Base-by-base conservation (phyloP, 2,888 invertebrate genomes). In the Lottia gigantea region DNA sequence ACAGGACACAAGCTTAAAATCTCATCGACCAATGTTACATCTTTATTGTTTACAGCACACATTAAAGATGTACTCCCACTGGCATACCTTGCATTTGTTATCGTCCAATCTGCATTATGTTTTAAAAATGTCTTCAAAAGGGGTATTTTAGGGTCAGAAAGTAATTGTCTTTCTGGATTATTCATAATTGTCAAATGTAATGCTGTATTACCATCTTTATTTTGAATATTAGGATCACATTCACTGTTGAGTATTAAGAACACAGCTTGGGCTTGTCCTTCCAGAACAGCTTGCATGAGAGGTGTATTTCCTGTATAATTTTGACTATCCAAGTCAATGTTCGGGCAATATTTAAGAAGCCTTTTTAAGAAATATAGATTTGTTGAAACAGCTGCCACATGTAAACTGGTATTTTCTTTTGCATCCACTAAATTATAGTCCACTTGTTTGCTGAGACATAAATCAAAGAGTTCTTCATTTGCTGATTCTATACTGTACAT, bases 191-290 rank as follows among this genome's bases (percentile, higher is more conserved):
- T 23, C 15, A 55, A 55, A 55, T 55, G 55, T 11, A 55, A 23
- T 15, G 55, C 55, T 23, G 55, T 55, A 55, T 55, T 55, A 11
- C 55, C 55, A 19, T 55, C 55, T 55, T 55, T 55, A 19, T 55
- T 55, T 19, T 19, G 19, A 12, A 55, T 55, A 23, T 55, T 55
- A 19, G 55, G 55, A 55, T 55, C 23, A 55, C 55, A 23, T 11
- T 23, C 55, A 2, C 23, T 55, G 55, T 19, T 55, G 11, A 55
- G 23, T 55, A 55, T 8, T 55, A 55, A 55, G 19, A 55, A 23
- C 19, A 23, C 23, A 19, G 55, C 12, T 55, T 55, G 11, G 11
- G 55, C 19, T 14, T 55, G 19, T 11, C 19, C 55, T 55, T 55
- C 23, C 8, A 55, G 11, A 23, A 55, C 55, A 55, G 55, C 19